Evolutionary conservation across 2,888 invertebrate genomes (phyloP), one percentile per base, ranked within the genome.

Genomic region (Leucoptera coffeella): DNA sequence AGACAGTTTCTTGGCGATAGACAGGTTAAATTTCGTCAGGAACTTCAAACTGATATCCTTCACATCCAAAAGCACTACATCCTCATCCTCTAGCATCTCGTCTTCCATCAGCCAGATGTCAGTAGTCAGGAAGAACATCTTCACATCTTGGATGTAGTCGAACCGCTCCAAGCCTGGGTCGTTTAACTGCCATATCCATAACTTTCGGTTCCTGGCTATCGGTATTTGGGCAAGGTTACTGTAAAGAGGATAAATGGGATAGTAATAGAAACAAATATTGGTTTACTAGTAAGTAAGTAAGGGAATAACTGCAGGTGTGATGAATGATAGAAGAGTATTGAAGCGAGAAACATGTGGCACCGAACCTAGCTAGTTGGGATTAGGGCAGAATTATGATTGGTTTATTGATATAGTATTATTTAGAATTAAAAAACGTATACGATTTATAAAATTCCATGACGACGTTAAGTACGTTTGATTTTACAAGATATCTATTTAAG

Each of bases 1-100:
- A 3, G 75, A 50, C 20, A 82, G 60, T 35, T 75, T 60, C 36
- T 72, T 77, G 1, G 81, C 81, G 29, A 81, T 41, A 1, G 81
- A 79, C 12, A 82, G 43, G 42, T 80, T 76, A 38, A 82, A 77
- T 28, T 82, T 84, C 23, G 52, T 74, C 32, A 57, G 25, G 22
- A 62, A 57, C 38, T 53, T 65, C 7, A 67, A 36, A 0, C 51
- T 45, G 7, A 67, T 38, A 31, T 65, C 65, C 29, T 61, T 64
- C 0, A 48, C 54, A 30, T 67, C 67, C 39, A 67, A 28, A 0
- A 65, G n/a, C 0, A 49, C 50, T 1, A 60, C 38, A 26, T 65
- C 64, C 2, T 41, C 43, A 0, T 57, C 56, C 12, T 47, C 46
- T 14, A 56, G 33, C 0, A 31, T 10, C 0, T 46, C 35, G 12